Evolutionary conservation across 2,888 invertebrate species (phyloP).

Genomic region (Pimpla rufipes): DNA sequence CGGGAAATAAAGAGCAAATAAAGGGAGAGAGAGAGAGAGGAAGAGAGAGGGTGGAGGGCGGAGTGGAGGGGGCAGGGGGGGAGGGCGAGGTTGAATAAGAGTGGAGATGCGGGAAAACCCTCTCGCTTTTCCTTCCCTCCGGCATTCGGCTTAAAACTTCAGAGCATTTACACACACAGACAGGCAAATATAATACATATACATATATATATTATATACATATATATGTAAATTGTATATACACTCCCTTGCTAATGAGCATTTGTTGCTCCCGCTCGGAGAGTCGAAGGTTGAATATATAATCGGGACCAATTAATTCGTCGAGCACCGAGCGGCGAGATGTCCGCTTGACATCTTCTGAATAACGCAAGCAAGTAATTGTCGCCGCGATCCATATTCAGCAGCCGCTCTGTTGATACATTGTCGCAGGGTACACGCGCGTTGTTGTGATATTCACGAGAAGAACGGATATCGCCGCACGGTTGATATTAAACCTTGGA

Average conservation of each 20-base stretch:
- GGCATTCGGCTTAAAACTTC: not conserved
- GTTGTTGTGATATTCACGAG: not conserved
- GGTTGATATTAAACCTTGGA: not conserved
- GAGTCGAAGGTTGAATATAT: constrained; percentile 20
- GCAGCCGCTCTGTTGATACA: not conserved
- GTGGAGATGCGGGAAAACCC: not conserved
- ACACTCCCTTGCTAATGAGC: not conserved
- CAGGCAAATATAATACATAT: no score
- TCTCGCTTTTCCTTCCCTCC: constrained; percentile 3
- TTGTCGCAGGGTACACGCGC: not conserved
- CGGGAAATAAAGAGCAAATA: constrained; percentile 46
- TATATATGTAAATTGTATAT: not conserved
- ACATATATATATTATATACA: not conserved
- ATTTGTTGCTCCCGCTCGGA: constrained; percentile 10
- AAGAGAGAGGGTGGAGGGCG: not conserved
- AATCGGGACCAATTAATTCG: constrained; percentile 24
- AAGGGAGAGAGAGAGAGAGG: not conserved
- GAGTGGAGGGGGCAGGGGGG: not conserved
- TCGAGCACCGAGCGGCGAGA: not conserved
- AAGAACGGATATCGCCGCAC: not conserved
- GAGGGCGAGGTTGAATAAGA: not conserved
- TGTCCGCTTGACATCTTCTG: constrained; percentile 16
- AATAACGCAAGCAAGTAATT: constrained; percentile 14
- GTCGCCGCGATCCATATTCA: not conserved
- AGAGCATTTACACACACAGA: not conserved